Base-by-base conservation (phyloP, 2,888 invertebrate genomes). In the Neoascia interrupta region DNA sequence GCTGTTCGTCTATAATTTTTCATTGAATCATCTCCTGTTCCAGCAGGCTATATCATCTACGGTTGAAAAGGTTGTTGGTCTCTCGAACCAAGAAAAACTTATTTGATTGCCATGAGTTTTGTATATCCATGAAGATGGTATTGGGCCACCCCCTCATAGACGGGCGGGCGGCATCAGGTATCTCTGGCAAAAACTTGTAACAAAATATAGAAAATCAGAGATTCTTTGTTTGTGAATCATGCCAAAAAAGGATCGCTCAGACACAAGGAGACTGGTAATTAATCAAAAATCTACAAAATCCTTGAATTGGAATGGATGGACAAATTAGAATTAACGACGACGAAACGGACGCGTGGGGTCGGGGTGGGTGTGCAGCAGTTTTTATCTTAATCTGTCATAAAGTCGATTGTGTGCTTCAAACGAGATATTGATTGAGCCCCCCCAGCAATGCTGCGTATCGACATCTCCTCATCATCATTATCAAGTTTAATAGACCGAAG, bases 401-500 rank as follows among this genome's bases (percentile, higher is more conserved):
- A 73, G 58, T 58, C 31, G 41, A 63, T 72, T 54, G 28, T 3
- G 37, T 13, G 8, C 36, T 11, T 53, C 2, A 61, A 66, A 79
- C 56, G 54, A 31, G 66, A 73, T 60, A 73, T 68, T 61, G 61
- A 73, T 68, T 23, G 43, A 51, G 37, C 43, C 39, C 6, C 18
- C 13, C 18, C 31, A 37, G 23, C 13, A 26, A 3, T 21, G 31
- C 21, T 49, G 18, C 43, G 37, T 39, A 56, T 51, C 37, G 39
- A 53, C 41, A 37, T 63, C n/a, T n/a, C 21, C n/a, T 28, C 72
- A 70, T 58, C 53, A 18, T 61, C 51, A 68, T 49, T 41, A 73
- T 72, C 66, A 61, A 56, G 60, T 73, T 79, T 79, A 68, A 72
- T 66, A 66, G 72, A 56, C 66, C 72, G 15, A 56, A 51, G 61